Evolutionary conservation across 92 coral and sea anemone genomes (phyloP).

Genomic region (Phenganax subtilis): DNA sequence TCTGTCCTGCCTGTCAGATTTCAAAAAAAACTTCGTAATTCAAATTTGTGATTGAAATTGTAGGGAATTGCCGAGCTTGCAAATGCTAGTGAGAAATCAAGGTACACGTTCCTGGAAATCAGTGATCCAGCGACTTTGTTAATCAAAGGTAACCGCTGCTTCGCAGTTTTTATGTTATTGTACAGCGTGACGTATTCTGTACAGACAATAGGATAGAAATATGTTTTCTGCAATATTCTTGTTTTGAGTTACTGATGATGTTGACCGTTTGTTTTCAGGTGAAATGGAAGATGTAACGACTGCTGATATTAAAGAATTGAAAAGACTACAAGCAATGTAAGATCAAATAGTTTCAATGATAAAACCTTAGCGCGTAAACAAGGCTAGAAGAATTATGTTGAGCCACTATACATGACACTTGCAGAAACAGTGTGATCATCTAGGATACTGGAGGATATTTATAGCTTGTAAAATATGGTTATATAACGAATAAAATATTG

Average conservation of each 20-base stretch:
- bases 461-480: background rate
- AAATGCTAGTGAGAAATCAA: conserved; percentile 60
- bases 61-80: conserved; percentile 97
- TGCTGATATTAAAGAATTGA: conserved; percentile 80
- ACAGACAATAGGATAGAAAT: too few species aligned
- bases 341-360: conserved; percentile 17
- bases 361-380: too few species aligned
- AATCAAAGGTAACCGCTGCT: conserved; percentile 60
- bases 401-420: background rate
- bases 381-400: too few species aligned
- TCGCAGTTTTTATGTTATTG: too few species aligned
- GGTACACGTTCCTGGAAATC: conserved; percentile 86
- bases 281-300: conserved; percentile 78
- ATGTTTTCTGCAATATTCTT: background rate
- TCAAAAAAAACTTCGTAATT: too few species aligned
- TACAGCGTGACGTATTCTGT: too few species aligned
- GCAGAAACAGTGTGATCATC: background rate
- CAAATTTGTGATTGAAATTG: background rate
- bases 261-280: conserved; percentile 46
- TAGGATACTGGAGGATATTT: background rate
- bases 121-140: conserved; percentile 80
- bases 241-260: background rate
- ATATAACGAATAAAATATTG: too few species aligned
- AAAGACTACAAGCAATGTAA: conserved; percentile 87
- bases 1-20: too few species aligned